Base-by-base conservation (phyloP, 2,888 invertebrate species). In the Coremacera marginata region DNA sequence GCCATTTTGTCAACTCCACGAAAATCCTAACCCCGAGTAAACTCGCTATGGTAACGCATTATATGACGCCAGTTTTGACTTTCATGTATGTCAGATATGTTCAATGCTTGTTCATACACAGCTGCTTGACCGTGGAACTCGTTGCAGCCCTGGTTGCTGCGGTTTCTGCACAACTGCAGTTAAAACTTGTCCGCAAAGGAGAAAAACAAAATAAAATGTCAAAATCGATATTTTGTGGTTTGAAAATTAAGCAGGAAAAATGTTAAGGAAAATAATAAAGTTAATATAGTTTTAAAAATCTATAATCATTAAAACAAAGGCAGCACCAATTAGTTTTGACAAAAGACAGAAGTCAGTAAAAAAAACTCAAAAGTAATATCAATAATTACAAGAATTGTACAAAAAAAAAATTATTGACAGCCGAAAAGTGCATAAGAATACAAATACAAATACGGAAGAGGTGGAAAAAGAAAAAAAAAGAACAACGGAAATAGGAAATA, bases 191-290 rank as follows among this genome's bases (percentile, higher is more conserved):
- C 7, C 37, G 5, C 7, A 37, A 37, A 8, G 1, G 37, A 37
- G 8, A 7, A 37, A 37, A 37, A 51, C 2, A 57, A 71, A 44
- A 44, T 60, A 44, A 71, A 71, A 60, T 71, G 71, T 71, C 71
- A 71, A 71, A 71, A 71, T 71, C 71, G 44, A 71, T 71, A 71
- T 71, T 71, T 55, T 57, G 31, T 55, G 55, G n/a, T 70, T 55
- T 19, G 7, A 70, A 34, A 37, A 52, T n/a, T 9, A 70, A 52
- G n/a, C 19, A 34, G 14, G 9, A 0, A 52, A 27, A 51, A 55
- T 71, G 57, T 44, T 9, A 8, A 4, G 22, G 7, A 51, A 49
- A 51, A 8, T 68, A 7, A 44, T 37, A 11, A 44, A 14, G 14
- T 2, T 4, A 44, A 11, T 44, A 11, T 44, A 11, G 7, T 11